Conservation (phyloP, 2,888 invertebrate species). For the Brachynemurus nebulosus region DNA sequence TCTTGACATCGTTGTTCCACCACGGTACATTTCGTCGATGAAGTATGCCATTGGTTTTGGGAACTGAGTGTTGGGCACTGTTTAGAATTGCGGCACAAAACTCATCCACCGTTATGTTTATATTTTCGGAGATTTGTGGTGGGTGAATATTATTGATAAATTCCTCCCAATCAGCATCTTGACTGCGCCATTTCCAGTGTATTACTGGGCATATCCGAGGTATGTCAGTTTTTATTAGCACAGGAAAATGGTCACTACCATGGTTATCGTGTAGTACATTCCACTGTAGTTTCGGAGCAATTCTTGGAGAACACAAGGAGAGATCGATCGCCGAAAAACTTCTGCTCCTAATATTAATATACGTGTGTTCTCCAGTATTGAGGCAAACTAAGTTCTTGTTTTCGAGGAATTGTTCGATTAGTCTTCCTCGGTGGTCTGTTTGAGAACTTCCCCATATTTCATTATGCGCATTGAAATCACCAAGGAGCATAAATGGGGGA, state of each 20-base stretch:
- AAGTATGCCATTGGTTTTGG: no score
- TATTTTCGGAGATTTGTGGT: no score
- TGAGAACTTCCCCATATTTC: no score
- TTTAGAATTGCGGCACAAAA: background rate
- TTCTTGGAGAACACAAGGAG: background rate
- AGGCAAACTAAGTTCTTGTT: slow-evolving; percentile 8
- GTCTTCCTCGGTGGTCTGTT: slow-evolving; percentile 13
- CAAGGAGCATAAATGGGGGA: no score
- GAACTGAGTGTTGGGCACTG: background rate
- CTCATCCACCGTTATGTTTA: no score
- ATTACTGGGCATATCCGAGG: no score
- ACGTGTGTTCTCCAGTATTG: slow-evolving; percentile 12
- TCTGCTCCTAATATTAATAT: slow-evolving; percentile 13
- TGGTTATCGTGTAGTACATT: background rate
- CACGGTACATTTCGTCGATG: slow-evolving; percentile 3
- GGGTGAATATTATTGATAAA: no score
- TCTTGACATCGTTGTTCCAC: no score
- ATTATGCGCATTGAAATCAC: no score
- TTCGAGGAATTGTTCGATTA: slow-evolving; percentile 12
- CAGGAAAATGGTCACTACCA: background rate
- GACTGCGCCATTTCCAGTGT: slow-evolving; percentile 16
- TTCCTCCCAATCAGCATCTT: no score
- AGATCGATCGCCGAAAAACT: background rate
- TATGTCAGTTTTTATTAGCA: background rate
- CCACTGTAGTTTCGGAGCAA: background rate